These are phyloP conservation scores for Carposina sasakii DNA, from an alignment of 1,140 invertebrate genomes.

Conservation along the genomic window DNA sequence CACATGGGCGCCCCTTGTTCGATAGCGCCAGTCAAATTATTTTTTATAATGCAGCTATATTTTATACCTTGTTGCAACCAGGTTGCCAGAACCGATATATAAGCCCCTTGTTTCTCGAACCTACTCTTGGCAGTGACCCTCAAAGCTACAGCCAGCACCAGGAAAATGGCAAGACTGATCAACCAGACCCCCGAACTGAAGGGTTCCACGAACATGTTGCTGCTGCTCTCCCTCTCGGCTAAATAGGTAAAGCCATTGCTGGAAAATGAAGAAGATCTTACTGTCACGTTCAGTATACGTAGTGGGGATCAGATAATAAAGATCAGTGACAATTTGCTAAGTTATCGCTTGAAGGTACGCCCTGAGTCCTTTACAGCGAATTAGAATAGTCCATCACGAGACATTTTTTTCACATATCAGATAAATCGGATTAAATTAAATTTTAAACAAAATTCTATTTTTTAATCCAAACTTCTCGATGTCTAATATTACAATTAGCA, in stretches of 20 bases:
- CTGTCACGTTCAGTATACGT: neutral
- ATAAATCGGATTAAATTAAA: too few species aligned
- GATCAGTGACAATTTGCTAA: too few species aligned
- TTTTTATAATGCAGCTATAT: too few species aligned
- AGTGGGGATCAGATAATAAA: neutral
- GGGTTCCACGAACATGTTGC: conserved; percentile 53
- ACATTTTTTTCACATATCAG: too few species aligned
- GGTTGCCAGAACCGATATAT: conserved; percentile 42
- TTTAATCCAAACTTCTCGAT: too few species aligned
- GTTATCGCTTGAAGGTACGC: too few species aligned
- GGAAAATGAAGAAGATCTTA: conserved; percentile 6
- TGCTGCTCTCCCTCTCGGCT: conserved; percentile 52
- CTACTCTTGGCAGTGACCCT: conserved; percentile 33
- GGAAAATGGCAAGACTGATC: conserved; percentile 31
- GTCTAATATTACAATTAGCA: too few species aligned
- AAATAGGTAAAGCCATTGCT: conserved; percentile 56
- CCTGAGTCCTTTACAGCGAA: too few species aligned
- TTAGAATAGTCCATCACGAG: too few species aligned
- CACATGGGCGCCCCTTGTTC: too few species aligned
- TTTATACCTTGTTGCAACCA: conserved; percentile 57
- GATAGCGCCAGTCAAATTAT: too few species aligned
- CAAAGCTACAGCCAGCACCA: conserved; percentile 35
- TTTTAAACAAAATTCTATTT: too few species aligned
- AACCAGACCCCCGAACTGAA: conserved; percentile 47
- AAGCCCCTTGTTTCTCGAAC: conserved; percentile 44